Percentiles rank a stretch among this genome's conserved stretches.
These are phyloP conservation scores for Ailuropoda melanoleuca DNA, from an alignment of 2,113 vertebrate genomes.

Conservation along the genomic window DNA sequence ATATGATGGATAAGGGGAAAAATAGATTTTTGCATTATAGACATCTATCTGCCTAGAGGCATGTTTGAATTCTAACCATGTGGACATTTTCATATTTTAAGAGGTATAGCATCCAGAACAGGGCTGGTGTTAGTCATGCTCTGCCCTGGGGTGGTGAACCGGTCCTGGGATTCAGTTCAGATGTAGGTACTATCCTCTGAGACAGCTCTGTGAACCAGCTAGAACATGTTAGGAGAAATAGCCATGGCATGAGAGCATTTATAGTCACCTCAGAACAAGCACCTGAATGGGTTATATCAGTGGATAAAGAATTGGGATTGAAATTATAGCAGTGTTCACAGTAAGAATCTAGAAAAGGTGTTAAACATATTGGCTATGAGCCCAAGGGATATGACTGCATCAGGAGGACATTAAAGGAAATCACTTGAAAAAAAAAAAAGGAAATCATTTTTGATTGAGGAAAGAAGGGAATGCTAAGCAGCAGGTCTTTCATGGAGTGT, in stretches of 20 bases:
- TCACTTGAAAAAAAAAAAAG: neutral
- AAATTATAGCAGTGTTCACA: neutral
- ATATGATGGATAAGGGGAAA: neutral
- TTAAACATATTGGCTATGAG: neutral
- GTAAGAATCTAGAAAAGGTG: neutral
- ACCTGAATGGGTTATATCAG: neutral
- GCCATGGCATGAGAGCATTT: neutral
- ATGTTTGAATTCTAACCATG: neutral
- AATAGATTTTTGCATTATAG: neutral
- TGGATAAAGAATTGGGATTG: neutral
- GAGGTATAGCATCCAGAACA: neutral
- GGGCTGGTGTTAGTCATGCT: neutral
- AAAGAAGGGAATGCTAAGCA: neutral
- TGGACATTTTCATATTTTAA: neutral
- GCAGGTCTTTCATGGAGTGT: neutral
- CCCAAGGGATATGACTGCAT: neutral
- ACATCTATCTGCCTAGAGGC: neutral
- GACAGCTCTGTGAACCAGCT: neutral
- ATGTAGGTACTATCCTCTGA: neutral
- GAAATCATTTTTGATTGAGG: neutral
- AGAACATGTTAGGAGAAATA: neutral
- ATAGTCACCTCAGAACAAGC: neutral
- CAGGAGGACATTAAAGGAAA: neutral
- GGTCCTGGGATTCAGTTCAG: neutral
- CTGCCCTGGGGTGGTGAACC: neutral